Percentiles rank a stretch among this genome's conserved stretches.
Conservation (phyloP, 2,113 vertebrate species). For the Lanius collurio region DNA sequence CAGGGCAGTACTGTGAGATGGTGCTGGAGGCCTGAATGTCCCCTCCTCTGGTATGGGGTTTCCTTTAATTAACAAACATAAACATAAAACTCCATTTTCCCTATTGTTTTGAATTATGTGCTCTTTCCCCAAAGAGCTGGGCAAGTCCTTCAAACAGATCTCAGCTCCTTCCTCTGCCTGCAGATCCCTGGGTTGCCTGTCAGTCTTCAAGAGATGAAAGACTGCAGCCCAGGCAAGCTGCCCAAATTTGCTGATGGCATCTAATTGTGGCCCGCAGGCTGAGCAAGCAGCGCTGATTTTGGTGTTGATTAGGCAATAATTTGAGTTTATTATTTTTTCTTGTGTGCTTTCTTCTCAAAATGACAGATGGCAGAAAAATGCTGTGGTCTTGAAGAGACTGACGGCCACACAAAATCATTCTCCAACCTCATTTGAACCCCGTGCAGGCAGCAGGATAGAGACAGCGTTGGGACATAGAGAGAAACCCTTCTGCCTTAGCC, state of each 20-base stretch:
- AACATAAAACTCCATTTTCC: background rate
- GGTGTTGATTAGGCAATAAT: conserved; percentile 61
- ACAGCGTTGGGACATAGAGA: background rate
- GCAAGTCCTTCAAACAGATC: background rate
- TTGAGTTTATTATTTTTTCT: conserved; percentile 46
- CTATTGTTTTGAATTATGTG: background rate
- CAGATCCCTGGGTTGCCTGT: background rate
- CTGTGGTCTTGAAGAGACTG: conserved; percentile 28
- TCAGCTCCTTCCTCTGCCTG: conserved; percentile 1
- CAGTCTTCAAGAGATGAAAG: conserved; percentile 46
- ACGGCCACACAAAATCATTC: background rate
- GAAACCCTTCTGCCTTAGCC: background rate
- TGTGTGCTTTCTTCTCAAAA: conserved; percentile 40
- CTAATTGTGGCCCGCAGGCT: conserved; percentile 57
- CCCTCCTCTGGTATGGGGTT: background rate
- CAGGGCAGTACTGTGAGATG: background rate
- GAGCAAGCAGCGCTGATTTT: conserved; percentile 57
- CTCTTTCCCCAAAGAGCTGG: background rate
- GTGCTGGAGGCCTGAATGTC: background rate
- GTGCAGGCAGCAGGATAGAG: background rate
- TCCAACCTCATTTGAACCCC: background rate
- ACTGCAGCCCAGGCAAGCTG: conserved; percentile 60
- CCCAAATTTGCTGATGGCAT: conserved; percentile 64
- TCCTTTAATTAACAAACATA: background rate
- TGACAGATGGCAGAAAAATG: conserved; percentile 56